Conservation (phyloP, 1,140 invertebrate genomes). For the Microplitis demolitor region DNA sequence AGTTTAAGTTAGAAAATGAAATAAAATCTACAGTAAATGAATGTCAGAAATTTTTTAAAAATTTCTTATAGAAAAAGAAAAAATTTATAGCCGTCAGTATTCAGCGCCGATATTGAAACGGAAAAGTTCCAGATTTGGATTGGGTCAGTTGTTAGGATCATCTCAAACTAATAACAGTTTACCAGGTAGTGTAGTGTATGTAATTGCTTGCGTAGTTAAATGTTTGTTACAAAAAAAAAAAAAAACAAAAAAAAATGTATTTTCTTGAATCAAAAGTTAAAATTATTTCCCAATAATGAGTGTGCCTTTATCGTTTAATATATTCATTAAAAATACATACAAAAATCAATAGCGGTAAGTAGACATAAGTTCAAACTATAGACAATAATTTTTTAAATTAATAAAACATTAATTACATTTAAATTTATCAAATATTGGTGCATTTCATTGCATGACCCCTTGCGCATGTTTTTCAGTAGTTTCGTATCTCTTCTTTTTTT, state of each 20-base stretch:
- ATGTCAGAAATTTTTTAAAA: conserved; percentile 3
- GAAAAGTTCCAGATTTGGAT: conserved; percentile 88
- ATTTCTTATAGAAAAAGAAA: conserved; percentile 77
- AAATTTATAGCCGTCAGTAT: conserved; percentile 85
- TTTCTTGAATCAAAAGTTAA: background rate
- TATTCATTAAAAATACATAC: background rate
- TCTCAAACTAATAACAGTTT: conserved; percentile 66
- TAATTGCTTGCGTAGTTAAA: conserved; percentile 38
- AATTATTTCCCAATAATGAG: background rate
- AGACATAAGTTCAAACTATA: background rate
- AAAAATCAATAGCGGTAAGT: background rate
- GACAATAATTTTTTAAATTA: no score
- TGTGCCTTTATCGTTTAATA: conserved; percentile 16
- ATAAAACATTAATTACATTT: background rate
- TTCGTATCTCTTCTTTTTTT: no score
- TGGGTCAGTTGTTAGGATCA: conserved; percentile 82
- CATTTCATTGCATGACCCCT: background rate
- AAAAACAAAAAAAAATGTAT: background rate
- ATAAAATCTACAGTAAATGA: background rate
- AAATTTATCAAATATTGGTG: no score
- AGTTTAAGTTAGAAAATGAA: no score
- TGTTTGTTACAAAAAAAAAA: conserved; percentile 32
- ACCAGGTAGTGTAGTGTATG: conserved; percentile 67
- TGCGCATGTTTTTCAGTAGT: no score
- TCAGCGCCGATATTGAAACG: conserved; percentile 88